A percentile compares a stretch with the other conserved stretches of the same genome.
Conservation (phyloP, 2,888 invertebrate genomes). For the Acanthopleura granulata region DNA sequence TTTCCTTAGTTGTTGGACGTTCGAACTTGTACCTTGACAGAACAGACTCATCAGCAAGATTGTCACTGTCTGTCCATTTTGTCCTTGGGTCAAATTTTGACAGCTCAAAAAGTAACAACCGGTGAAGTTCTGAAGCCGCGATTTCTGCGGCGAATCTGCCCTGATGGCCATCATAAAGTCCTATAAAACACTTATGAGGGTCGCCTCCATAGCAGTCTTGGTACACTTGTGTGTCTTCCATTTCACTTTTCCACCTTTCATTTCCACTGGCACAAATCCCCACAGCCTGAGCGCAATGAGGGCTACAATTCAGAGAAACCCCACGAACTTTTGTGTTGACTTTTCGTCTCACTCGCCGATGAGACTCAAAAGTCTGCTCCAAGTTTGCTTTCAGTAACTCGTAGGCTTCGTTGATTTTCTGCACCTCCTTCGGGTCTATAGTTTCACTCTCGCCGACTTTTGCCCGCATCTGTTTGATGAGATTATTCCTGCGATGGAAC, state of each 20-base stretch:
- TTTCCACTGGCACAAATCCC: conserved; percentile 58
- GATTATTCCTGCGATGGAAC: conserved; percentile 47
- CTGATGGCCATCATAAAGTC: conserved; percentile 65
- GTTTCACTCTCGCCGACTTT: conserved; percentile 39
- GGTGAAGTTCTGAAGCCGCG: conserved; percentile 62
- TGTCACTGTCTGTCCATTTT: conserved; percentile 48
- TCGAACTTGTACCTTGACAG: conserved; percentile 47
- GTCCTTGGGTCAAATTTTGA: conserved; percentile 62
- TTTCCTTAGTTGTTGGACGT: conserved; percentile 45
- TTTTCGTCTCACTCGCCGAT: conserved; percentile 45
- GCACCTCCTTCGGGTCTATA: conserved; percentile 35
- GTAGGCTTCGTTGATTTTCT: conserved; percentile 57
- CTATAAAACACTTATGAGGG: conserved; percentile 59
- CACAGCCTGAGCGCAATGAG: conserved; percentile 49
- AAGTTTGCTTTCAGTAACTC: conserved; percentile 61
- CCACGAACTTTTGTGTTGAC: conserved; percentile 52
- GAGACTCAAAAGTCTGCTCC: conserved; percentile 57
- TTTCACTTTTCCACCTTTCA: conserved; percentile 59
- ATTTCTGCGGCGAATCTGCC: conserved; percentile 63
- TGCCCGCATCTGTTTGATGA: conserved; percentile 47
- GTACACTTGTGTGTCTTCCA: conserved; percentile 65
- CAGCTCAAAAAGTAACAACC: conserved; percentile 60
- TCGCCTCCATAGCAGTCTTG: conserved; percentile 66
- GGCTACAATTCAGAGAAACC: conserved; percentile 53
- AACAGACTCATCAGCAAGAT: conserved; percentile 42